Evolutionary conservation across 1,140 invertebrate species (phyloP), one percentile per base, ranked within the genome.

Genomic region (Wiebesia pumilae): DNA sequence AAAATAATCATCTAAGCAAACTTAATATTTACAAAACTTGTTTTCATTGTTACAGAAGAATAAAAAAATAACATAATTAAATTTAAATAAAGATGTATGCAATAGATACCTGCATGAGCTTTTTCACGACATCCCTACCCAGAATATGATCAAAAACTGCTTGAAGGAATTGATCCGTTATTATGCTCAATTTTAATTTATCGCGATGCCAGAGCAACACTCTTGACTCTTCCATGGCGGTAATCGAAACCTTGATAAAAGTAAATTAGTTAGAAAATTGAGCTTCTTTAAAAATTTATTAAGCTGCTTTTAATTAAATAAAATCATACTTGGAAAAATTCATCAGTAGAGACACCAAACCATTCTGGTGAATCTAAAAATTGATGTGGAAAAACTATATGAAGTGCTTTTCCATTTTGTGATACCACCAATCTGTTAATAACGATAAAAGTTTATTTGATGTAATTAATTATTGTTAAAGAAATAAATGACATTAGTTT

Each of bases 361-460:
- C 97, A 98, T 95, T 98, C 97, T 16, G 97, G 97, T 75, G 97
- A 98, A 94, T 98, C 97, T 88, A 98, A 95, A 94, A 98, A 98
- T 94, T 98, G 97, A 94, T 98, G 97, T 71, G 96, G 96, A 92
- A 97, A 97, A 88, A 98, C 97, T 91, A 97, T 97, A 94, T 98
- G 97, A 58, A 98, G 94, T 84, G 97, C 97, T 89, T 96, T 94
- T 88, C 97, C 96, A 92, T 97, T 96, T 93, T 98, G 97, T 3
- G 97, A 97, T 73, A 98, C 97, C 88, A 98, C 97, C 90, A 98
- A 94, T 93, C 97, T 98, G 92, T 67, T 91, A 91, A 43, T 88
- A 88, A 88, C 51, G 80, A 81, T 7, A 85, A 40, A 19, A 21
- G 40, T 40, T 43, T 43, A 16, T 73, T 40, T 33, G 0, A 69